Conservation (phyloP, 2,888 invertebrate species). For the Polylopha cassiicola region DNA sequence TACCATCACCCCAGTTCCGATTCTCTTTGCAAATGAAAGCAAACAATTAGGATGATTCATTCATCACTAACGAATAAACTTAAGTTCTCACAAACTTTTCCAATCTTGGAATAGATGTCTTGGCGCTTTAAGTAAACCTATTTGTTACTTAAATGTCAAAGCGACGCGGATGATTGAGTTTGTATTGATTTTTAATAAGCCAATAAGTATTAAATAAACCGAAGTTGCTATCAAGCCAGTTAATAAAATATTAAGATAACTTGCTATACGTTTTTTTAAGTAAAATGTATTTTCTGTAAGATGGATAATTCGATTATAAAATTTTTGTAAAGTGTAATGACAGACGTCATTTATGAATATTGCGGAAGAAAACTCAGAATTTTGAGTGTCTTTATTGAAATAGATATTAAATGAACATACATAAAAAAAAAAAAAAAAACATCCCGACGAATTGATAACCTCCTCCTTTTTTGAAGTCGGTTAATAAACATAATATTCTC, state of each 20-base stretch:
- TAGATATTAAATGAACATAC: too few relatives aligned
- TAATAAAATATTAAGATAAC: background rate
- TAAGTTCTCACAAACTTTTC: conserved; percentile 35
- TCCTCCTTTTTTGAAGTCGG: too few relatives aligned
- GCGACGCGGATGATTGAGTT: conserved; percentile 5
- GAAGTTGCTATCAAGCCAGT: background rate
- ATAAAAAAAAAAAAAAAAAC: too few relatives aligned
- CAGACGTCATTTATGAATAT: too few relatives aligned
- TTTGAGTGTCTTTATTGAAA: too few relatives aligned
- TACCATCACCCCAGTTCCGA: conserved; percentile 9
- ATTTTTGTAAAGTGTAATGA: too few relatives aligned
- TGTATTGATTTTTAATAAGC: conserved; percentile 2
- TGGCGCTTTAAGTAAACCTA: conserved; percentile 30
- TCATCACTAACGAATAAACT: conserved; percentile 30
- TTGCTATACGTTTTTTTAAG: too few relatives aligned
- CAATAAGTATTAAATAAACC: background rate
- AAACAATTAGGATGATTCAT: conserved; percentile 40
- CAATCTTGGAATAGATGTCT: conserved; percentile 36
- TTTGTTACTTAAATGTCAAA: conserved; percentile 18
- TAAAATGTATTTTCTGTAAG: too few relatives aligned
- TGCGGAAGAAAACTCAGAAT: too few relatives aligned
- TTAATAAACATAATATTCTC: too few relatives aligned
- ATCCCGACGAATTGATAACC: too few relatives aligned
- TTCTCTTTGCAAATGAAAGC: conserved; percentile 28
- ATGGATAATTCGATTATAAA: too few relatives aligned